Evolutionary conservation across 2,797 vertebrate genomes (phyloP).

Genomic region (Pteronotus mesoamericanus): DNA sequence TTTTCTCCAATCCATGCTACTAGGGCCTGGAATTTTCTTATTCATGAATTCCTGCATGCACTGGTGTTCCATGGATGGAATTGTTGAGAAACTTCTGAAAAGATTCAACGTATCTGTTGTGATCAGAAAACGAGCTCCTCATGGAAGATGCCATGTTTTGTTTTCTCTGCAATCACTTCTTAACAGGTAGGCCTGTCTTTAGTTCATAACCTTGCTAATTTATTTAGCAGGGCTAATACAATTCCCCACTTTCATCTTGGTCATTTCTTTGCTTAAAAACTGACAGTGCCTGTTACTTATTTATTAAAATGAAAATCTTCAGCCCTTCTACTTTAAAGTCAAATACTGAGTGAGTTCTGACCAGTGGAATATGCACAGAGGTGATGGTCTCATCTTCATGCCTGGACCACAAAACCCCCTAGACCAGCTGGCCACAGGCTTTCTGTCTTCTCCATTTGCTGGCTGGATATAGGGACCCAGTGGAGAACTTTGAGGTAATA

Average conservation of each 20-base stretch:
- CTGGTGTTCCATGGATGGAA: constrained; percentile 89
- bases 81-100: constrained; percentile 89
- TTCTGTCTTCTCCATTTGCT: background rate
- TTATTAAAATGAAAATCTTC: background rate
- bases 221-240: background rate
- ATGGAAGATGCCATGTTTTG: constrained; percentile 84
- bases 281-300: background rate
- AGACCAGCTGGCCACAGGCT: no score
- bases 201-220: background rate
- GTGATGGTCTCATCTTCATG: background rate
- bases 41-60: constrained; percentile 89
- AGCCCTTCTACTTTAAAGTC: background rate
- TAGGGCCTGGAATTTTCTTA: constrained; percentile 81
- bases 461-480: background rate
- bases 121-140: constrained; percentile 83
- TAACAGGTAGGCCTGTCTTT: background rate
- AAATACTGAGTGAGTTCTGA: background rate
- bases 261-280: constrained; percentile 10
- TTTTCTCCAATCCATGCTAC: constrained; percentile 79
- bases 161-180: background rate
- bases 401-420: background rate
- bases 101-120: constrained; percentile 83
- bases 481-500: background rate
- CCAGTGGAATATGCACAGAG: background rate
- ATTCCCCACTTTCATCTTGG: background rate